Conservation (phyloP, 2,888 invertebrate species). For the Athrips mouffetella region DNA sequence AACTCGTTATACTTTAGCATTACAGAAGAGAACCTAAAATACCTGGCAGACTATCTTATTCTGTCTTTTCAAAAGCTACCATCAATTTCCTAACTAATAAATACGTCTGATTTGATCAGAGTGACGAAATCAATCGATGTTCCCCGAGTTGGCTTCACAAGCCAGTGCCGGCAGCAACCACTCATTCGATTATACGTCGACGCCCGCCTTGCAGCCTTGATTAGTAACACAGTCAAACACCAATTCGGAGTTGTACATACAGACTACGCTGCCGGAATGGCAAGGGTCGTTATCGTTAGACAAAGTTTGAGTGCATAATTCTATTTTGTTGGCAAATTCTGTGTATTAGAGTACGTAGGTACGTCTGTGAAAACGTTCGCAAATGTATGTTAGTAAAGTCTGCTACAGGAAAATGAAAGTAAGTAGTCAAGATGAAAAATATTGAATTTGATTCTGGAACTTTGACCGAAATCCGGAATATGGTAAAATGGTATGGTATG, state of each 20-base stretch:
- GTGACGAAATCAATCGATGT: background rate
- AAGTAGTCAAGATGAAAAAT: too few relatives aligned
- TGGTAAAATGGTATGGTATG: too few relatives aligned
- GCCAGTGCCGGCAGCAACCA: slow-evolving; percentile 20
- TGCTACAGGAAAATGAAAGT: too few relatives aligned
- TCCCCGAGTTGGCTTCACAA: background rate
- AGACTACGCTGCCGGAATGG: background rate
- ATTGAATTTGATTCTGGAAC: too few relatives aligned
- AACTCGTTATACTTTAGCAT: too few relatives aligned
- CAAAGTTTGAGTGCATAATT: slow-evolving; percentile 3
- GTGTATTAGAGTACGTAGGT: too few relatives aligned
- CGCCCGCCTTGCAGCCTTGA: slow-evolving; percentile 22
- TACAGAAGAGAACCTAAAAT: too few relatives aligned
- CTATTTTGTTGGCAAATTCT: background rate
- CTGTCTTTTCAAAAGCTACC: slow-evolving; percentile 8
- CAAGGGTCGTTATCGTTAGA: slow-evolving; percentile 13
- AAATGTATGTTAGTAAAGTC: background rate
- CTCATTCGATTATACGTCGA: slow-evolving; percentile 41
- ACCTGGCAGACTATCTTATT: background rate
- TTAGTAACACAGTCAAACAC: slow-evolving; percentile 22
- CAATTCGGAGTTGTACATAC: slow-evolving; percentile 8
- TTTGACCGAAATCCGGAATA: too few relatives aligned
- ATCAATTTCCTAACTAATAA: background rate
- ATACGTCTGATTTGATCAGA: background rate
- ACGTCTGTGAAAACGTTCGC: background rate